phyloP scores from a whole-genome alignment of 2,797 vertebrate species.

The Fistularia commersonii region DNA sequence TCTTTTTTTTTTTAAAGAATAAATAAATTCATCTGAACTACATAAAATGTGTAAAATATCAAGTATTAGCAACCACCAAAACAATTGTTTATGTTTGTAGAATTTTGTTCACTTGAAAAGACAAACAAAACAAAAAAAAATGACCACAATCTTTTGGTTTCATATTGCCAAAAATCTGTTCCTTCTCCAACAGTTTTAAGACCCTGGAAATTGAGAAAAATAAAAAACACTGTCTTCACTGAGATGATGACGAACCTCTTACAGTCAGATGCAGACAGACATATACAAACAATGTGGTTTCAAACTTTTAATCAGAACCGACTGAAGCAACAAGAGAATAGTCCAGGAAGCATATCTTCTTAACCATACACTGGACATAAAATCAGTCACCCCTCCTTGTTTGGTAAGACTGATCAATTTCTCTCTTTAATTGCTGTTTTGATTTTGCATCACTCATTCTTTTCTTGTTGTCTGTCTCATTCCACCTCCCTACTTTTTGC shows the following conservation, averaged over 20 bases:
- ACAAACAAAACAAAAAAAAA: no score
- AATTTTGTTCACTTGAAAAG: no score
- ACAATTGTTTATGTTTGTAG: no score
- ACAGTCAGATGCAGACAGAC: constrained; percentile 26
- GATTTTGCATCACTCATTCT: constrained; percentile 30
- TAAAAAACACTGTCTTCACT: constrained; percentile 14
- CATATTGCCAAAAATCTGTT: no score
- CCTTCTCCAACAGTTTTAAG: no score
- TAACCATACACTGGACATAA: constrained; percentile 2
- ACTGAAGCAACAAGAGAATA: constrained; percentile 8
- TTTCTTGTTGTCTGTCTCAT: constrained; percentile 30
- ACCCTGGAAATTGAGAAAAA: constrained; percentile 22
- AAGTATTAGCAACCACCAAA: no score
- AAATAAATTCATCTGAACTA: no score
- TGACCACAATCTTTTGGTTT: no score
- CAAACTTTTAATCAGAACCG: constrained; percentile 21
- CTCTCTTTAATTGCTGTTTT: constrained; percentile 26
- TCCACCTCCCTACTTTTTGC: constrained; percentile 35
- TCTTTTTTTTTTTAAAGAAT: no score
- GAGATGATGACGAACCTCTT: constrained; percentile 42
- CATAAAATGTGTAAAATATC: no score
- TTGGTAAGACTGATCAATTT: constrained; percentile 18
- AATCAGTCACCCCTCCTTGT: constrained; percentile 9
- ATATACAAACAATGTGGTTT: constrained; percentile 27
- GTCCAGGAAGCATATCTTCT: constrained; percentile 7